Conservation (phyloP, 1,140 invertebrate genomes). For the Aphelenchoides avenae region DNA sequence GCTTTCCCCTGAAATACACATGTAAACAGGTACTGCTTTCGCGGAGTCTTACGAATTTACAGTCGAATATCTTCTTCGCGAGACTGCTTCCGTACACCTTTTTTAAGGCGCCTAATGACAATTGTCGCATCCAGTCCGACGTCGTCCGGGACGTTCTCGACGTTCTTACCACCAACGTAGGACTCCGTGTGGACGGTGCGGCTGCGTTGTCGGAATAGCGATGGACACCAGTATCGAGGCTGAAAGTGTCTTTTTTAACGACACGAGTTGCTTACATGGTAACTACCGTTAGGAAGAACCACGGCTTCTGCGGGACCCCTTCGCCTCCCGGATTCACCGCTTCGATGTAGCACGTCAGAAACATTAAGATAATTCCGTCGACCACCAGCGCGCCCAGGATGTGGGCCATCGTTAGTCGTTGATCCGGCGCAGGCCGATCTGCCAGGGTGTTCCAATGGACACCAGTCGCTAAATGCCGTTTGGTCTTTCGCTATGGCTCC, state of each 20-base stretch:
- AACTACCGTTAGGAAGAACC: conserved; percentile 51
- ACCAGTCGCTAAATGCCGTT: conserved; percentile 29
- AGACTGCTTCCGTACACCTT: conserved; percentile 46
- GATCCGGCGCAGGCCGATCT: conserved; percentile 35
- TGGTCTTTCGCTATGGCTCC: neutral
- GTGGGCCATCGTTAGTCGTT: conserved; percentile 41
- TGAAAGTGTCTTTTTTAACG: conserved; percentile 25
- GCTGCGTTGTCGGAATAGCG: too few relatives aligned
- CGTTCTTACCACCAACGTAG: neutral
- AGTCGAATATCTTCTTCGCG: conserved; percentile 61
- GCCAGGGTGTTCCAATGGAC: conserved; percentile 37
- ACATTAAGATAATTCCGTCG: conserved; percentile 68
- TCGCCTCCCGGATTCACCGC: conserved; percentile 66
- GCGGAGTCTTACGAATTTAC: conserved; percentile 40
- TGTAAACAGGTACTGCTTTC: conserved; percentile 10
- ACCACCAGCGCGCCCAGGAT: conserved; percentile 67
- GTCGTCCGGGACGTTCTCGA: conserved; percentile 11
- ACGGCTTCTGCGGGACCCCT: conserved; percentile 48
- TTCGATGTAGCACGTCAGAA: conserved; percentile 70
- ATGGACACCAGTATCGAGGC: conserved; percentile 68
- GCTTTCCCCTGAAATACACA: conserved; percentile 64
- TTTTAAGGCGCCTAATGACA: conserved; percentile 32
- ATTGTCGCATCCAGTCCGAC: conserved; percentile 44
- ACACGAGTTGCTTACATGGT: conserved; percentile 20
- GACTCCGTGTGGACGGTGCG: conserved; percentile 64